Conservation (phyloP, 92 coral and sea anemone genomes). For the Zoanthus sociatus region DNA sequence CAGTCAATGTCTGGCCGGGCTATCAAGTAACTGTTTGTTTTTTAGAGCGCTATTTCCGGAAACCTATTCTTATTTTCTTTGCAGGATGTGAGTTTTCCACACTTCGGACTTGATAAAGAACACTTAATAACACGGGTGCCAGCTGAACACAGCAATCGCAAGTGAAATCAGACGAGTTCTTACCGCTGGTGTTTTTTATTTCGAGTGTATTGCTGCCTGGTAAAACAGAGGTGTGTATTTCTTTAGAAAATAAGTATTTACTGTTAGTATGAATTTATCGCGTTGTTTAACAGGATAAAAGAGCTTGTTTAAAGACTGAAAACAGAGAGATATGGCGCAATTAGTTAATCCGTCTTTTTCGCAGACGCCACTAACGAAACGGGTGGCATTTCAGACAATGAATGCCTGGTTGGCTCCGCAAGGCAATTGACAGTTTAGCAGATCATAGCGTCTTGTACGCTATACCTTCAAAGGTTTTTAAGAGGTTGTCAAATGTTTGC, state of each 20-base stretch:
- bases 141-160: neutral
- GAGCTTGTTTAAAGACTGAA: constrained; percentile 22
- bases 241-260: constrained; percentile 1
- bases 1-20: neutral
- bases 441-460: neutral
- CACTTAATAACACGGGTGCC: neutral
- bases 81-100: constrained; percentile 18
- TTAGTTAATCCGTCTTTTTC: constrained; percentile 1
- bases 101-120: constrained; percentile 8
- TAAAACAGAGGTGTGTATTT: constrained; percentile 6
- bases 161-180: neutral
- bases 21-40: constrained; percentile 54
- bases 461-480: neutral
- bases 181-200: neutral
- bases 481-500: neutral
- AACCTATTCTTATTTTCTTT: constrained; percentile 36
- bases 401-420: neutral
- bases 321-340: neutral
- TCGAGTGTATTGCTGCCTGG: neutral
- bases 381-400: neutral
- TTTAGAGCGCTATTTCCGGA: constrained; percentile 64
- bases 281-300: constrained; percentile 23
- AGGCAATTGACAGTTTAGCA: neutral
- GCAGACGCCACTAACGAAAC: constrained; percentile 10
- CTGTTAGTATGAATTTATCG: constrained; percentile 19